Conservation (phyloP, 1,140 invertebrate genomes). For the Saxidomus purpurata region DNA sequence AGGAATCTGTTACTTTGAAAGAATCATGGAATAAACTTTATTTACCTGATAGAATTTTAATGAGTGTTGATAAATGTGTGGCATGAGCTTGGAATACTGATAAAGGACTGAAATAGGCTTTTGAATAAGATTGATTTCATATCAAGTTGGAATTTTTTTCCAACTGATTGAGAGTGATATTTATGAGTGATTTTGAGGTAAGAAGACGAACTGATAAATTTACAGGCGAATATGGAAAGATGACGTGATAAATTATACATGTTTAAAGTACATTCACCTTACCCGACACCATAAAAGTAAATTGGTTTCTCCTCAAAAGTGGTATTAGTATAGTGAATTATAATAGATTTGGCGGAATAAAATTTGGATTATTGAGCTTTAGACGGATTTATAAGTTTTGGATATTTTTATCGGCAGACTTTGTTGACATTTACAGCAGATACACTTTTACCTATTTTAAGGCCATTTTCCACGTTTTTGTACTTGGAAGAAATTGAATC, state of each 20-base stretch:
- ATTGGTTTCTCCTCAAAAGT: conserved; percentile 2
- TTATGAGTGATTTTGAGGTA: neutral
- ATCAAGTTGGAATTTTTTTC: neutral
- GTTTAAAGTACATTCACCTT: neutral
- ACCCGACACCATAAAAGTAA: neutral
- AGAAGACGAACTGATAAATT: neutral
- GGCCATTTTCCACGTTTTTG: neutral
- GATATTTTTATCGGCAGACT: neutral
- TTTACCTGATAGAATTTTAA: conserved; percentile 20
- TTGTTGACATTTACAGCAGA: neutral
- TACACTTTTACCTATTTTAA: too few species aligned
- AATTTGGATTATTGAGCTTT: neutral
- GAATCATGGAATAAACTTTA: neutral
- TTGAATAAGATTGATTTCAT: neutral
- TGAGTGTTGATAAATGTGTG: neutral
- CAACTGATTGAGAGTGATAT: neutral
- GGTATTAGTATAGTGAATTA: neutral
- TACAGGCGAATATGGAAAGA: neutral
- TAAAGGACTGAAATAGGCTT: neutral
- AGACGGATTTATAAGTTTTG: neutral
- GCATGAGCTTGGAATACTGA: neutral
- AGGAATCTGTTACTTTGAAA: neutral
- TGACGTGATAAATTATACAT: neutral
- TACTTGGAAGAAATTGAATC: neutral
- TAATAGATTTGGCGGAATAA: neutral